Percentiles rank a stretch among this genome's conserved stretches.
These are phyloP conservation scores for Orientallactaga sibirica DNA, from an alignment of 2,797 vertebrate genomes.

Conservation along the genomic window DNA sequence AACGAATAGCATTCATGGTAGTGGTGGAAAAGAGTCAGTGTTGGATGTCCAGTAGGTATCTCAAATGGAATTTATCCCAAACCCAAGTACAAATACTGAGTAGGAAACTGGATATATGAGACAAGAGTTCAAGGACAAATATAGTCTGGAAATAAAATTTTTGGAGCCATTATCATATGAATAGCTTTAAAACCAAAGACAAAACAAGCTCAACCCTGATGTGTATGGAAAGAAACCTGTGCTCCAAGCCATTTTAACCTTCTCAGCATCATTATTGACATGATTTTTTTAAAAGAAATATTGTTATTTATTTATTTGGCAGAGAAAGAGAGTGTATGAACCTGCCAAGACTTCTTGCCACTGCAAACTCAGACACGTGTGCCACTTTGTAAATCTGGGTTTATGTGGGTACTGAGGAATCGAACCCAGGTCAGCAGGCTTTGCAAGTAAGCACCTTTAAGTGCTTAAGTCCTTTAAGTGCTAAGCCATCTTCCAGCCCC, in stretches of 20 bases:
- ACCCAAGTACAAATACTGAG: not conserved
- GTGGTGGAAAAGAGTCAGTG: not conserved
- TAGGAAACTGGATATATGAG: not conserved
- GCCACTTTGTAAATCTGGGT: too few species aligned
- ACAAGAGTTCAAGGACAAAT: not conserved
- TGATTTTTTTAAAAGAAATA: not conserved
- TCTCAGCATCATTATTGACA: not conserved
- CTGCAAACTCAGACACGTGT: too few species aligned
- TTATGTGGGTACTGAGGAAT: too few species aligned
- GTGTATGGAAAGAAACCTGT: not conserved
- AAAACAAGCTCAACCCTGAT: constrained; percentile 9
- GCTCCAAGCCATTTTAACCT: not conserved
- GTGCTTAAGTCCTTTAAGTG: too few species aligned
- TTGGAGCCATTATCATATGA: not conserved
- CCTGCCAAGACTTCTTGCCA: too few species aligned
- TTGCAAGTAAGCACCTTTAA: too few species aligned
- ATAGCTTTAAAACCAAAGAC: not conserved
- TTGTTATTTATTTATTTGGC: not conserved
- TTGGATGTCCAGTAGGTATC: not conserved
- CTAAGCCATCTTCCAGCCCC: too few species aligned
- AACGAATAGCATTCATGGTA: not conserved
- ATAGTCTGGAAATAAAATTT: not conserved
- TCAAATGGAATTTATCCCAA: not conserved
- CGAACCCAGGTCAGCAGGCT: too few species aligned
- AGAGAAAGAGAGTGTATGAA: too few species aligned